Evolutionary conservation across 2,113 vertebrate genomes (phyloP).

Genomic region (Cochlearius cochlearius): DNA sequence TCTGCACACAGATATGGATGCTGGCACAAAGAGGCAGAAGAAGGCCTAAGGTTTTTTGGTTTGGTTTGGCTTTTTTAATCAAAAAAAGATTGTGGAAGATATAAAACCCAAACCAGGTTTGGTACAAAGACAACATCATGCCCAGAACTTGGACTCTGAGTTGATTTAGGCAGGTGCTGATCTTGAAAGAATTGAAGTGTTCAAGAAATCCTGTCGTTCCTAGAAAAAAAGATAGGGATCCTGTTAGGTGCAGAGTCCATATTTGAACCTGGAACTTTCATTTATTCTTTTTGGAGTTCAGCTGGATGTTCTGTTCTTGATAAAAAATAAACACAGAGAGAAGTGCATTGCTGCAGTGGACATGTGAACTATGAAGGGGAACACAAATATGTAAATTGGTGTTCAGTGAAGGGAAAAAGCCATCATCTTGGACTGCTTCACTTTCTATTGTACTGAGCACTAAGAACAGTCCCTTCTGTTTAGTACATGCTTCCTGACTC

Average conservation of each 20-base stretch:
- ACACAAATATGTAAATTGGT: not conserved
- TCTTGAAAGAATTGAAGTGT: not conserved
- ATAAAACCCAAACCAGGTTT: not conserved
- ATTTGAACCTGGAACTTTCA: not conserved
- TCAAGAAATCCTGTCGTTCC: not conserved
- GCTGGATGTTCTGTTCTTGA: not conserved
- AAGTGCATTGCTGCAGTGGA: not conserved
- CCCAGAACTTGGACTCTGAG: not conserved
- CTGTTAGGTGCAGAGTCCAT: not conserved
- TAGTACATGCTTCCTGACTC: not conserved
- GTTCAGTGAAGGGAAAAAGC: not conserved
- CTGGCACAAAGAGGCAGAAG: not conserved
- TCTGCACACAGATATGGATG: not conserved
- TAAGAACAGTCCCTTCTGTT: not conserved
- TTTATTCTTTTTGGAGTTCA: not conserved
- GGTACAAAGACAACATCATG: not conserved
- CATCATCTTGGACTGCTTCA: not conserved
- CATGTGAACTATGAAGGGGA: not conserved
- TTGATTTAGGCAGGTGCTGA: not conserved
- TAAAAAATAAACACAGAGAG: not conserved
- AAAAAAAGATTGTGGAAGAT: not conserved
- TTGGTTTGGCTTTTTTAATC: not conserved
- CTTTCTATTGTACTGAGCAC: not conserved
- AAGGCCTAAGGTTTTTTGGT: not conserved
- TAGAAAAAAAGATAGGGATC: not conserved